Evolutionary conservation across 2,797 vertebrate species (phyloP).

Genomic region (Xiphorhynchus erythropygius): DNA sequence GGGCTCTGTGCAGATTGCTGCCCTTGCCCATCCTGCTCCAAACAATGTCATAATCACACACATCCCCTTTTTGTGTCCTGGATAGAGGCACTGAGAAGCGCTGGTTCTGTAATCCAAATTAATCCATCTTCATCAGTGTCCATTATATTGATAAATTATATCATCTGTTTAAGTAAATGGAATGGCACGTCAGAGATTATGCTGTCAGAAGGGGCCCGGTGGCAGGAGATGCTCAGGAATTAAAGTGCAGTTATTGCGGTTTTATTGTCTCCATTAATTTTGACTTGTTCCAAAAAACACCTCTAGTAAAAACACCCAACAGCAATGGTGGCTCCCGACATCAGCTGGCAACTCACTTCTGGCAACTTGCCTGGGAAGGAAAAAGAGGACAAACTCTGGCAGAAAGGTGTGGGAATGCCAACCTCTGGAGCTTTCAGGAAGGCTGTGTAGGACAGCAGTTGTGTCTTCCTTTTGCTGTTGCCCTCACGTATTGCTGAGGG

Average conservation of each 20-base stretch:
- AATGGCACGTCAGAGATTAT: slow-evolving; percentile 51
- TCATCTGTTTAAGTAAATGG: slow-evolving; percentile 73
- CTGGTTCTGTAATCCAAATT: slow-evolving; percentile 74
- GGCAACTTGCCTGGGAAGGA: not conserved
- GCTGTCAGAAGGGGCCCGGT: slow-evolving; percentile 38
- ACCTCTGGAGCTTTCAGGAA: not conserved
- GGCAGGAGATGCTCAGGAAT: slow-evolving; percentile 36
- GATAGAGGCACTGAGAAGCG: not conserved
- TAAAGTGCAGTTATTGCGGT: not conserved
- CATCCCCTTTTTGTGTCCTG: slow-evolving; percentile 34
- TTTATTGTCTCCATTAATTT: slow-evolving; percentile 34
- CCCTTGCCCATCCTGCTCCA: not conserved
- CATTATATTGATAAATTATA: slow-evolving; percentile 78
- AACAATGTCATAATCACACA: not conserved
- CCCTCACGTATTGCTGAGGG: not conserved
- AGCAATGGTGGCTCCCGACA: not conserved
- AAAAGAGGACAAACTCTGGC: not conserved
- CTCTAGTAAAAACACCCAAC: not conserved
- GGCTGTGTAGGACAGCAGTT: not conserved
- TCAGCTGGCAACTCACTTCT: not conserved
- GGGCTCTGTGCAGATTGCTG: not conserved
- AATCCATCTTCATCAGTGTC: slow-evolving; percentile 77
- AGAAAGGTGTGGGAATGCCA: not conserved
- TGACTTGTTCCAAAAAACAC: not conserved
- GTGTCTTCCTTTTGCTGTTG: not conserved